These are phyloP conservation scores for Aphidoletes aphidimyza DNA, from an alignment of 2,888 invertebrate genomes.

Conservation along the genomic window DNA sequence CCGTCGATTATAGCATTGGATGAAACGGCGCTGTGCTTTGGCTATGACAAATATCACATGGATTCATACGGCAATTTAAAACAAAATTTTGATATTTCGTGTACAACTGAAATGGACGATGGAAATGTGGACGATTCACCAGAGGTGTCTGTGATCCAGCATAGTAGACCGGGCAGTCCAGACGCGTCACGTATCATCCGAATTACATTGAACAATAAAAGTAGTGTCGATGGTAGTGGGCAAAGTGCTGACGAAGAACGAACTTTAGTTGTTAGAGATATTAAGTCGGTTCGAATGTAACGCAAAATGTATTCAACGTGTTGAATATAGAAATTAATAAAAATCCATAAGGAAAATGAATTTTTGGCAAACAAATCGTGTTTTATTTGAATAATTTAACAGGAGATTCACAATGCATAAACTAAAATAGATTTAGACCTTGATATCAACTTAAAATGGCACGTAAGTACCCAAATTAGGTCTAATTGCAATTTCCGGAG, in stretches of 20 bases:
- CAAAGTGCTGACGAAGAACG: neutral
- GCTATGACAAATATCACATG: conserved; percentile 34
- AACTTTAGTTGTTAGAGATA: neutral
- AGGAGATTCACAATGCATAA: too few relatives aligned
- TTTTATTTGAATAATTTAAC: too few relatives aligned
- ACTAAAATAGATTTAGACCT: too few relatives aligned
- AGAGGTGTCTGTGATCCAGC: neutral
- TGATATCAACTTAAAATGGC: too few relatives aligned
- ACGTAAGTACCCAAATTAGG: too few relatives aligned
- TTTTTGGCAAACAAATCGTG: too few relatives aligned
- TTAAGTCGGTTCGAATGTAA: too few relatives aligned
- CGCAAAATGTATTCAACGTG: too few relatives aligned
- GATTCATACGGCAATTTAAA: conserved; percentile 18
- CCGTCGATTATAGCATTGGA: neutral
- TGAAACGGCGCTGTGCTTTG: neutral
- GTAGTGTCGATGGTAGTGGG: neutral
- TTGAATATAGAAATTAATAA: too few relatives aligned
- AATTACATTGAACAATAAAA: conserved; percentile 50
- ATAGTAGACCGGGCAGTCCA: neutral
- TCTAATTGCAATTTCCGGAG: too few relatives aligned
- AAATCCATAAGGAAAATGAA: too few relatives aligned
- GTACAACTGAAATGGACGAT: neutral
- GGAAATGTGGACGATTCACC: conserved; percentile 25
- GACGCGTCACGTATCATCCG: conserved; percentile 48
- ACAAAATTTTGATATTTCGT: neutral